Evolutionary conservation across 2,888 invertebrate genomes (phyloP).

Genomic region (Dryomyza anilis): DNA sequence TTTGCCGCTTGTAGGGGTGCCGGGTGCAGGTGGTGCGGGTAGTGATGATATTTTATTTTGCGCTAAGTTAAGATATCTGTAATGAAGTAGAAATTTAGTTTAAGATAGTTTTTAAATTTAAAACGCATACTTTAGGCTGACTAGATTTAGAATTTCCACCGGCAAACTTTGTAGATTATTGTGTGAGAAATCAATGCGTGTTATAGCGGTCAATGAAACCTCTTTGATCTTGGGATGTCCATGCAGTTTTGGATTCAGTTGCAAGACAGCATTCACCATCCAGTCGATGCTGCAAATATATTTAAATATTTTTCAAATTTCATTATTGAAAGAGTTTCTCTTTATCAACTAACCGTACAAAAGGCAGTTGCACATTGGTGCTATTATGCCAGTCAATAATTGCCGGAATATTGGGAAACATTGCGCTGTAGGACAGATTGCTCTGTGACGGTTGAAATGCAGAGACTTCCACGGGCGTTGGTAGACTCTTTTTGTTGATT

Average conservation of each 20-base stretch:
- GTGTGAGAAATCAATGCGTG: conserved; percentile 89
- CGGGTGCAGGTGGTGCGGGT: conserved; percentile 64
- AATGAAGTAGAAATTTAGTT: neutral
- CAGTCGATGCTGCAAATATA: conserved; percentile 69
- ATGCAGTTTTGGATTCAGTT: conserved; percentile 82
- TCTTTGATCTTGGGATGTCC: conserved; percentile 70
- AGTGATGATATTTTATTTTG: conserved; percentile 86
- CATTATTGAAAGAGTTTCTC: neutral
- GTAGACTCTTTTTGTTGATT: conserved; percentile 85
- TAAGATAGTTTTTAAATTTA: neutral
- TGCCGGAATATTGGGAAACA: conserved; percentile 83
- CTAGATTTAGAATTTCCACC: conserved; percentile 79
- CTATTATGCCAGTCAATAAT: conserved; percentile 92
- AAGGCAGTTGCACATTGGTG: conserved; percentile 71
- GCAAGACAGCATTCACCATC: conserved; percentile 82
- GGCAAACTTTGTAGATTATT: conserved; percentile 85
- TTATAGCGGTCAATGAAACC: conserved; percentile 86
- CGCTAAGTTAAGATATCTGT: conserved; percentile 79
- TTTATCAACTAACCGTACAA: conserved; percentile 64
- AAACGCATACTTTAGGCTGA: conserved; percentile 70
- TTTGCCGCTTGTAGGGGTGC: conserved; percentile 35
- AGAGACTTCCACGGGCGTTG: conserved; percentile 62
- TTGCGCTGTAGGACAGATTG: conserved; percentile 75
- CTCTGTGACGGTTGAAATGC: conserved; percentile 64
- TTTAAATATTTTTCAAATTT: neutral